phyloP scores from a whole-genome alignment of 2,797 vertebrate species.

The Macropodus opercularis region DNA sequence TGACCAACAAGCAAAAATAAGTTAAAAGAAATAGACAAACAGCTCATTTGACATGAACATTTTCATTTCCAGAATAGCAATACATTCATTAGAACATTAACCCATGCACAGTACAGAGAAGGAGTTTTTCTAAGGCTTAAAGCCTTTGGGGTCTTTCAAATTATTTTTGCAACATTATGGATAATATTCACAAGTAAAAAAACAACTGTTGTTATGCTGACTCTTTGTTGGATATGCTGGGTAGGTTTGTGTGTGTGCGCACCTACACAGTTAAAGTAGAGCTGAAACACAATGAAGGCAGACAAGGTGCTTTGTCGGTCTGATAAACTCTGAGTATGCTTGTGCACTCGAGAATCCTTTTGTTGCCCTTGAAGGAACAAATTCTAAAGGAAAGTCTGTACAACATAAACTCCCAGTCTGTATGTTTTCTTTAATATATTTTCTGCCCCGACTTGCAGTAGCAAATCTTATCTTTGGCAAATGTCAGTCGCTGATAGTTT shows the following conservation, averaged over 20 bases:
- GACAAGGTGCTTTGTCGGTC: conserved; percentile 47
- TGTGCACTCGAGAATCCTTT: conserved; percentile 19
- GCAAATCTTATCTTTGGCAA: conserved; percentile 72
- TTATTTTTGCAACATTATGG: conserved; percentile 8
- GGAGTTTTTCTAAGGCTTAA: conserved; percentile 19
- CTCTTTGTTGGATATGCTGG: conserved; percentile 14
- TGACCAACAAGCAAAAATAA: conserved; percentile 41
- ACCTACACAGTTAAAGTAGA: conserved; percentile 17
- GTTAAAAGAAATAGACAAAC: conserved; percentile 56
- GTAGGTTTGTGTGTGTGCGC: conserved; percentile 6
- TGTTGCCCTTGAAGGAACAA: conserved; percentile 15
- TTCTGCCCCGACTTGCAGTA: conserved; percentile 25
- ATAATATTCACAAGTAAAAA: conserved; percentile 27
- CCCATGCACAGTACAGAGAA: conserved; percentile 57
- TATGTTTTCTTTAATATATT: conserved; percentile 14
- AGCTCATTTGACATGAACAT: conserved; percentile 43
- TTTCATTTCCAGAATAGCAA: conserved; percentile 55
- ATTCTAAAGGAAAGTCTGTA: conserved; percentile 18
- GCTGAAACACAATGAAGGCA: conserved; percentile 52
- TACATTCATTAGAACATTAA: conserved; percentile 64
- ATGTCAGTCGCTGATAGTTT: conserved; percentile 57
- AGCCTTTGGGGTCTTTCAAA: conserved; percentile 7
- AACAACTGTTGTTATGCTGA: conserved; percentile 12
- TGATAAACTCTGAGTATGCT: conserved; percentile 21
- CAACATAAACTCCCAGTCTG: conserved; percentile 17